Evolutionary conservation across 1,140 invertebrate genomes (phyloP).

Genomic region (Hycleus cichorii): DNA sequence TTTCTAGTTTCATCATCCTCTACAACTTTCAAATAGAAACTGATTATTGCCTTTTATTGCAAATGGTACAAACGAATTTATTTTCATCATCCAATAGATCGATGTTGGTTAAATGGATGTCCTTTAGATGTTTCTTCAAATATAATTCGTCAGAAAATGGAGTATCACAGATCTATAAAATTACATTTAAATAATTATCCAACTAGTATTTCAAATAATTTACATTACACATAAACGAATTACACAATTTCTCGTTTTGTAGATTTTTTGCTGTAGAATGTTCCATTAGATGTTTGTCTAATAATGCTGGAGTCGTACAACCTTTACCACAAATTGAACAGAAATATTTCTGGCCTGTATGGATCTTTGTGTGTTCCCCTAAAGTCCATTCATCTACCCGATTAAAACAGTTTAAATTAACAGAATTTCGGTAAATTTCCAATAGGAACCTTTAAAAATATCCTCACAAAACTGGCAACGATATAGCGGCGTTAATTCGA

Average conservation of each 20-base stretch:
- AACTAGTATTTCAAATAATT: neutral
- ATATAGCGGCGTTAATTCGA: constrained; percentile 31
- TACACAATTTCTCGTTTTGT: constrained; percentile 7
- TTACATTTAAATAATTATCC: constrained; percentile 1
- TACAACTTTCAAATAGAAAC: neutral
- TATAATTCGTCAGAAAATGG: constrained; percentile 26
- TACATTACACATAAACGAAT: constrained; percentile 28
- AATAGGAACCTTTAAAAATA: constrained; percentile 32
- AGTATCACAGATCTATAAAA: constrained; percentile 31
- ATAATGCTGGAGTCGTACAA: constrained; percentile 15
- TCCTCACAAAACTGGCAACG: constrained; percentile 39
- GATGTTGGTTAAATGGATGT: constrained; percentile 29
- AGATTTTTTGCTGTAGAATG: constrained; percentile 22
- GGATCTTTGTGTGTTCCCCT: constrained; percentile 37
- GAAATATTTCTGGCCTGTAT: constrained; percentile 35
- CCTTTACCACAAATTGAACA: constrained; percentile 31
- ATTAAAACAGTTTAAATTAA: constrained; percentile 5
- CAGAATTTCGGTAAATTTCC: neutral
- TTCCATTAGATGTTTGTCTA: constrained; percentile 28
- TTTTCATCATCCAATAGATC: constrained; percentile 41
- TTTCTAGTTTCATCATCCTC: no score
- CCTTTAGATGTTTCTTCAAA: constrained; percentile 35
- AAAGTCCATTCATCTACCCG: constrained; percentile 36
- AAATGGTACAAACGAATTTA: constrained; percentile 51
- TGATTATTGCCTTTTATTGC: constrained; percentile 36